Evolutionary conservation across 2,888 invertebrate species (phyloP).

Genomic region (Linyphia triangularis): DNA sequence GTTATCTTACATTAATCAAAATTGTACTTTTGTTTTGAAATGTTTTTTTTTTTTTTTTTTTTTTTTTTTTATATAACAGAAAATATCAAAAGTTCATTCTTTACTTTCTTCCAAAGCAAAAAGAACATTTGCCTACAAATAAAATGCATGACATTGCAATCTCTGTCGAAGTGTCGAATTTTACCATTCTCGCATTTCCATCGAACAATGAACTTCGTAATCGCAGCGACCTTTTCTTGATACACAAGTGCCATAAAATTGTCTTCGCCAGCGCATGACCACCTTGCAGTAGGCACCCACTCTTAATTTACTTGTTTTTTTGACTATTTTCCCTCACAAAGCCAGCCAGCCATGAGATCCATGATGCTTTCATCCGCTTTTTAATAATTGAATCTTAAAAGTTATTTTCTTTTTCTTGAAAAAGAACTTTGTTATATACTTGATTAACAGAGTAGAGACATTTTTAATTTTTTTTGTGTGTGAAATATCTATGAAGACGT

Average conservation of each 20-base stretch:
- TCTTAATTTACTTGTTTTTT: conserved; percentile 63
- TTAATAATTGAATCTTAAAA: conserved; percentile 73
- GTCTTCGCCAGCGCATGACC: conserved; percentile 69
- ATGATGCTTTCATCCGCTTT: conserved; percentile 72
- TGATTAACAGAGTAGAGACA: conserved; percentile 63
- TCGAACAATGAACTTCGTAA: conserved; percentile 67
- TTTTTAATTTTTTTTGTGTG: conserved; percentile 12
- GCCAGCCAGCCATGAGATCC: conserved; percentile 54
- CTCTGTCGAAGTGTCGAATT: conserved; percentile 5
- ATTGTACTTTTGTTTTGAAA: too few relatives aligned
- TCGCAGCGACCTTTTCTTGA: conserved; percentile 43
- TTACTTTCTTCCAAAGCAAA: too few relatives aligned
- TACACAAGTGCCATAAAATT: conserved; percentile 53
- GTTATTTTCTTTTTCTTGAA: conserved; percentile 37
- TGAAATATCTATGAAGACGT: conserved; percentile 35
- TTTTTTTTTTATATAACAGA: too few relatives aligned
- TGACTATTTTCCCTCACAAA: conserved; percentile 42
- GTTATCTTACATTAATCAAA: too few relatives aligned
- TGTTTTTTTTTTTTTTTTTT: too few relatives aligned
- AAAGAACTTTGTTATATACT: conserved; percentile 47
- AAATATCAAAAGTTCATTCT: too few relatives aligned
- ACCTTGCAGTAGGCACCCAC: conserved; percentile 25
- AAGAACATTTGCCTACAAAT: too few relatives aligned
- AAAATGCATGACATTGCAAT: background rate
- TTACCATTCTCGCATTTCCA: background rate